Conservation (phyloP, 2,113 vertebrate genomes). For the Pseudorectes ferrugineus region DNA sequence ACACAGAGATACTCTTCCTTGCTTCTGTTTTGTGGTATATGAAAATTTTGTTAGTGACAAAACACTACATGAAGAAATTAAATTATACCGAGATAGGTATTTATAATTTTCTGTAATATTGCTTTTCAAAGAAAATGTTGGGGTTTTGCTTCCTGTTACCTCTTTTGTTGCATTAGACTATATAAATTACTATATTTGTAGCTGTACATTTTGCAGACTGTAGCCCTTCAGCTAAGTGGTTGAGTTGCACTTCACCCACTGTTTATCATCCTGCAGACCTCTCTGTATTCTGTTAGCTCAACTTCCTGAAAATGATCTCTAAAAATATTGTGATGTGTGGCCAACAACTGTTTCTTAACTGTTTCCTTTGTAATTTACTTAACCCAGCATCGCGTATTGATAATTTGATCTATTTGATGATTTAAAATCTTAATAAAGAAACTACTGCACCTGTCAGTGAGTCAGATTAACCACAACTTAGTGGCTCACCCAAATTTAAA, state of each 20-base stretch:
- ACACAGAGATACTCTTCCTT: neutral
- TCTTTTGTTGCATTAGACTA: neutral
- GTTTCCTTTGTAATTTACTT: neutral
- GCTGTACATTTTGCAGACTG: neutral
- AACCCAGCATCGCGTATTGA: neutral
- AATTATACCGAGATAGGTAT: neutral
- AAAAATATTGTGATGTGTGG: neutral
- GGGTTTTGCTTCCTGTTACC: neutral
- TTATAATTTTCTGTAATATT: neutral
- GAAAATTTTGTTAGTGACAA: neutral
- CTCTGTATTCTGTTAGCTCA: neutral
- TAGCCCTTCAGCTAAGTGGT: neutral
- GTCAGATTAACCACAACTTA: neutral
- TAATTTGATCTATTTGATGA: neutral
- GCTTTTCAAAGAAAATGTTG: neutral
- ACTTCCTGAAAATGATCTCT: neutral
- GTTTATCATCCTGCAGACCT: neutral
- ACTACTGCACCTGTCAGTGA: neutral
- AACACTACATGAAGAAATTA: neutral
- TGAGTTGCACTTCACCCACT: neutral
- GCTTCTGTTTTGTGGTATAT: neutral
- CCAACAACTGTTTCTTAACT: neutral
- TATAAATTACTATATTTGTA: neutral
- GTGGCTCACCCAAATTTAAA: neutral
- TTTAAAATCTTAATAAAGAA: neutral